These are phyloP conservation scores for Anarsia innoxiella DNA, from an alignment of 2,888 invertebrate genomes.

Conservation along the genomic window DNA sequence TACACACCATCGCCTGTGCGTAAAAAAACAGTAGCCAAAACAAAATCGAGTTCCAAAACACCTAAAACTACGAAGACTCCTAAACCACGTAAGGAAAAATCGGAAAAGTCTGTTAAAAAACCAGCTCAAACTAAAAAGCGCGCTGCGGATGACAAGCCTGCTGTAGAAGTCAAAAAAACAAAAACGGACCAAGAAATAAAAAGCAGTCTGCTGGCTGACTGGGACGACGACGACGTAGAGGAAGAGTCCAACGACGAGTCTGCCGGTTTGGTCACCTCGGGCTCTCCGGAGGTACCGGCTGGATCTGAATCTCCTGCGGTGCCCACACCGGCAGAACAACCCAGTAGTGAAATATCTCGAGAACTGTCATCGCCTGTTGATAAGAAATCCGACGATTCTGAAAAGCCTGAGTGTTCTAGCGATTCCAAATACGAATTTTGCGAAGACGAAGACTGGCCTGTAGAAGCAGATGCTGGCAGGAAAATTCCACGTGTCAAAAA, in stretches of 20 bases:
- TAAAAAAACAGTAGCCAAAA: constrained; percentile 41
- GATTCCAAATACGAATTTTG: constrained; percentile 87
- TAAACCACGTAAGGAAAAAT: constrained; percentile 49
- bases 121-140: constrained; percentile 50
- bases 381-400: constrained; percentile 38
- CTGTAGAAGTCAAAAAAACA: constrained; percentile 55
- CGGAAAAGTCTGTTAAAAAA: constrained; percentile 47
- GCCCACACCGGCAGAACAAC: constrained; percentile 52
- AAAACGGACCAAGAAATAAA: constrained; percentile 79
- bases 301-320: constrained; percentile 53
- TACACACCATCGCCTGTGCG: constrained; percentile 60
- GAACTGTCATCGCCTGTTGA: constrained; percentile 36
- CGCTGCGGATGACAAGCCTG: constrained; percentile 41
- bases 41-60: constrained; percentile 36
- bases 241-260: constrained; percentile 58
- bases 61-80: constrained; percentile 44
- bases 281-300: constrained; percentile 50
- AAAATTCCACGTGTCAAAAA: constrained; percentile 79
- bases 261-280: constrained; percentile 34
- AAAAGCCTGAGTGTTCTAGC: constrained; percentile 58
- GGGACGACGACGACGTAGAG: constrained; percentile 82
- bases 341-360: constrained; percentile 34
- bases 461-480: constrained; percentile 71
- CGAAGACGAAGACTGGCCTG: constrained; percentile 79
- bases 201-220: constrained; percentile 83